These are phyloP conservation scores for Wasmannia auropunctata DNA, from an alignment of 1,140 invertebrate species.

Conservation along the genomic window DNA sequence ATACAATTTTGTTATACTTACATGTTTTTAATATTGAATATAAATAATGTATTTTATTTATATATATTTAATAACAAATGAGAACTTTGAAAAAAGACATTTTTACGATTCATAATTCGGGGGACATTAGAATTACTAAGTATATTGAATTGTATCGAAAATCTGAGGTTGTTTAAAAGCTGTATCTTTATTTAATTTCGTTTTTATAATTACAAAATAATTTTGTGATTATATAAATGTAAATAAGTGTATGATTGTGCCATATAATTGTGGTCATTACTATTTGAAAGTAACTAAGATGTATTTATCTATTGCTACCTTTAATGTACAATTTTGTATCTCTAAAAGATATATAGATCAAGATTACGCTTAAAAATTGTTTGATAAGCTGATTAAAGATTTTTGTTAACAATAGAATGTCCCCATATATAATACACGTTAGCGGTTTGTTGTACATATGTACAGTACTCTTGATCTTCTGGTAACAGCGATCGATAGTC, in stretches of 20 bases:
- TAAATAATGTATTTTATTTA: not conserved
- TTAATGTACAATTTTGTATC: constrained; percentile 36
- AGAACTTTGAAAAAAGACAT: not conserved
- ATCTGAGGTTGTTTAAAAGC: not conserved
- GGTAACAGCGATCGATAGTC: not conserved
- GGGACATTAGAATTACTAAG: too few relatives aligned
- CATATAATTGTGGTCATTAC: constrained; percentile 5
- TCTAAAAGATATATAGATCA: not conserved
- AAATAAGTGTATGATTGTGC: constrained; percentile 32
- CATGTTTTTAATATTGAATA: not conserved
- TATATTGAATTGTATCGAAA: not conserved
- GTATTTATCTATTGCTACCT: not conserved
- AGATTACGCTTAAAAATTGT: constrained; percentile 1
- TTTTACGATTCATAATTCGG: too few relatives aligned
- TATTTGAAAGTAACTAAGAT: not conserved
- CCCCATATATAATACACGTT: not conserved
- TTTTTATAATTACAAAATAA: constrained; percentile 10
- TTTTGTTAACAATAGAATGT: not conserved
- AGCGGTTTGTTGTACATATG: constrained; percentile 33
- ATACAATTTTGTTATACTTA: not conserved
- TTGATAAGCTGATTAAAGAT: not conserved
- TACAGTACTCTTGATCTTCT: constrained; percentile 24
- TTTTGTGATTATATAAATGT: not conserved
- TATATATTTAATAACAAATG: not conserved
- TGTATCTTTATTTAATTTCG: not conserved